Evolutionary conservation across 2,113 vertebrate species (phyloP), one percentile per base, ranked within the genome.

Genomic region (Amblyopsis rosae): DNA sequence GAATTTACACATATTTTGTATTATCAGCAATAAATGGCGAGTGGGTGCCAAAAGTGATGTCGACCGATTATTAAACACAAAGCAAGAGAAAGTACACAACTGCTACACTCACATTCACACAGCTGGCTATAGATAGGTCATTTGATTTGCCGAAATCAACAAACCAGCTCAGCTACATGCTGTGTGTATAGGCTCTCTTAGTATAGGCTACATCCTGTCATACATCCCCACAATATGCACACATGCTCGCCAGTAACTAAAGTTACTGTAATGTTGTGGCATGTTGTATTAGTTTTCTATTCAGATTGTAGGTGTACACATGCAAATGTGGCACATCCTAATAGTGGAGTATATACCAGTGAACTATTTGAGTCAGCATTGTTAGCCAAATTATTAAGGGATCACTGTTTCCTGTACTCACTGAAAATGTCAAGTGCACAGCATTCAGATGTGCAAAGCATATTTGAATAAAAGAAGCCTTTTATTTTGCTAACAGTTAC

Each of bases 81-180:
- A n/a, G n/a, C n/a, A n/a, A n/a, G n/a, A n/a, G n/a, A n/a, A n/a
- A n/a, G n/a, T n/a, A n/a, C n/a, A n/a, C n/a, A n/a, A n/a, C n/a
- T n/a, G n/a, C n/a, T n/a, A n/a, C n/a, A n/a, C n/a, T n/a, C n/a
- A n/a, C 61, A 57, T 70, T 65, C 51, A 59, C 58, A n/a, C 35
- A n/a, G 35, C 58, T 35, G 1, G 65, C 63, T 62, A 67, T 62
- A 61, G 67, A 61, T 59, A 53, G 50, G 66, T 64, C 62, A 41
- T 55, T 26, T 13, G 59, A 50, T 66, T 6, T 64, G 75, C 67
- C 35, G 35, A 41, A 41, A 41, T 41, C 50, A 15, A 35, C 16
- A 54, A 64, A 12, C 9, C 49, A 9, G 11, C 13, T 51, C 49
- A 11, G 11, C 11, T 12, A 10, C 8, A 49, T 49, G 48, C 1